Base-by-base conservation (phyloP, 2,888 invertebrate species). In the Mechanitis messenoides region DNA sequence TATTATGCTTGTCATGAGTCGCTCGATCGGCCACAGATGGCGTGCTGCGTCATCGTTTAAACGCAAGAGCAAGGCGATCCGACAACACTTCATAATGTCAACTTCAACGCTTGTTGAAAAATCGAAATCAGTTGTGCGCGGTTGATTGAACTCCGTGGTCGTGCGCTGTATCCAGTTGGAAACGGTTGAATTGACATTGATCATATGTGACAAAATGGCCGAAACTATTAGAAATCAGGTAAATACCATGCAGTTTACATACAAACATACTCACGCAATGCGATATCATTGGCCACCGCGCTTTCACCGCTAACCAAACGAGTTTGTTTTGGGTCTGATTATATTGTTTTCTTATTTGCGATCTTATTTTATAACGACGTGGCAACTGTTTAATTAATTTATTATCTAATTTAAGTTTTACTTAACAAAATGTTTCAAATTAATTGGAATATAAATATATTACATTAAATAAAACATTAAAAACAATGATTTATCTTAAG, bases 21-120 rank as follows among this genome's bases (percentile, higher is more conserved):
- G 31, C 7, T 50, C 67, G 74, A 75, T 72, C 66, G 71, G 66
- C 68, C 72, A 71, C 77, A 79, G 73, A 80, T 79, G 73, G 72
- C 69, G 70, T 69, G 68, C 70, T 71, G 77, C 77, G 78, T 79
- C 79, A 76, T 72, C 67, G 68, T 64, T 54, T 55, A 58, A 59
- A 62, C 64, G 56, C 65, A 46, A 5, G 54, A 63, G 63, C 65
- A 62, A 38, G 42, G n/a, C 50, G 58, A 46, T 55, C 55, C 56
- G 42, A 50, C 33, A 31, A n/a, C 55, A 45, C 54, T 2, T 11
- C 12, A 9, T 11, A 28, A 56, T 60, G 58, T 63, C 63, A 63
- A 3, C 35, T 65, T 53, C 65, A 58, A 42, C 47, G 60, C 58
- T 55, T 33, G 45, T 46, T 54, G 2, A 28, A 53, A 45, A 56